Conservation (phyloP, 2,888 invertebrate genomes). For the Sarcophaga subvicina region DNA sequence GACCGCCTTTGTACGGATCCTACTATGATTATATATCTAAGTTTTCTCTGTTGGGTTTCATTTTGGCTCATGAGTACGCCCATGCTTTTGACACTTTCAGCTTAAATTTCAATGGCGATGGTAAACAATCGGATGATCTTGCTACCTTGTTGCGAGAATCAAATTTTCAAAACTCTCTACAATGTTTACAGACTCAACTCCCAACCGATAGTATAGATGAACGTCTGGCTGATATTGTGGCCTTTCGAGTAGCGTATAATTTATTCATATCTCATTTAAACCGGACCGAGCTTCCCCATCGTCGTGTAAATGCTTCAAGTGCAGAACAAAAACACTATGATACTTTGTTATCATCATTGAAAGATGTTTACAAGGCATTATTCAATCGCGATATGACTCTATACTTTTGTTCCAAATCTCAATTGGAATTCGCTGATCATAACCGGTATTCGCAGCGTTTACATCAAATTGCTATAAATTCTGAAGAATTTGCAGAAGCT, state of each 20-base stretch:
- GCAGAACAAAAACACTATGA: too few relatives aligned
- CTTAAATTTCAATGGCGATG: conserved; percentile 36
- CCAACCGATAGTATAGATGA: conserved; percentile 73
- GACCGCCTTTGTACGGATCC: conserved; percentile 70
- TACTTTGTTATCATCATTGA: too few relatives aligned
- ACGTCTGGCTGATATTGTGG: conserved; percentile 76
- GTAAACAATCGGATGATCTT: too few relatives aligned
- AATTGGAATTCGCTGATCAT: conserved; percentile 70
- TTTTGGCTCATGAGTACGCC: conserved; percentile 75
- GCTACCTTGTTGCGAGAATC: too few relatives aligned
- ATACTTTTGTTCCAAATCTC: conserved; percentile 75
- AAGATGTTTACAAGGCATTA: too few relatives aligned
- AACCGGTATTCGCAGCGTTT: conserved; percentile 75
- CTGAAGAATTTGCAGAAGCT: conserved; percentile 73
- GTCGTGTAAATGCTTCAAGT: too few relatives aligned
- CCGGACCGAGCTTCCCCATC: too few relatives aligned
- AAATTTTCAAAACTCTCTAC: conserved; percentile 43
- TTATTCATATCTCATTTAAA: too few relatives aligned
- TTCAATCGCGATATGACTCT: conserved; percentile 77
- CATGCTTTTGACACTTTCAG: conserved; percentile 75
- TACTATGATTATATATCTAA: conserved; percentile 73
- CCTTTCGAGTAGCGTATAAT: conserved; percentile 74
- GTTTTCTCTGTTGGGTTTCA: conserved; percentile 75
- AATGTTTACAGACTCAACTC: conserved; percentile 70
- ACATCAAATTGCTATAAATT: conserved; percentile 72